Conservation (phyloP, 35 echinoderm and acorn worm genomes). For the Heliocidaris tuberculata region DNA sequence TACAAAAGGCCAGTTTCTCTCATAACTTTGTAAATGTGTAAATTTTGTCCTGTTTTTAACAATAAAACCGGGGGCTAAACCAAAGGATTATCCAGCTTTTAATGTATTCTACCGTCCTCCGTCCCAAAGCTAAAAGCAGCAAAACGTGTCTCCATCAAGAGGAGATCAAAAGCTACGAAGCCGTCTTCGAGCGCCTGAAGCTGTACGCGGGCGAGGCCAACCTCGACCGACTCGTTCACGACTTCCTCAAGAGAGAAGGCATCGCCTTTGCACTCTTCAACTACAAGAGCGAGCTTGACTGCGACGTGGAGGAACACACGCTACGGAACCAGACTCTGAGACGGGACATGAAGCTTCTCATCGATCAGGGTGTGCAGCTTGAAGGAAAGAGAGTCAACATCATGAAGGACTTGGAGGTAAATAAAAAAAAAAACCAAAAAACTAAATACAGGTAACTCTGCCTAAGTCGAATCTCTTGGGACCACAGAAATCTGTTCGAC, state of each 20-base stretch:
- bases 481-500: too few relatives aligned
- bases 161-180: conserved; percentile 53
- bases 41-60: too few relatives aligned
- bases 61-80: too few relatives aligned
- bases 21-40: too few relatives aligned
- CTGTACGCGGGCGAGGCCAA: neutral
- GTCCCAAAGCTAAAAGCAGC: conserved; percentile 22
- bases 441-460: too few relatives aligned
- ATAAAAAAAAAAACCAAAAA: neutral
- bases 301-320: conserved; percentile 68
- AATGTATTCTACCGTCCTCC: neutral
- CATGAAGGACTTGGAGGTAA: conserved; percentile 91
- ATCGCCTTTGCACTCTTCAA: conserved; percentile 92
- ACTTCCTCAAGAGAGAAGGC: conserved; percentile 80
- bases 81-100: too few relatives aligned
- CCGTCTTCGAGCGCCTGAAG: conserved; percentile 66
- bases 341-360: conserved; percentile 71
- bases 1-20: too few relatives aligned
- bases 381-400: conserved; percentile 67
- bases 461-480: too few relatives aligned
- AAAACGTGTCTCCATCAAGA: conserved; percentile 31
- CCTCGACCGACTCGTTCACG: conserved; percentile 66
- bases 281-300: conserved; percentile 90
- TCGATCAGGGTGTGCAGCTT: conserved; percentile 72
- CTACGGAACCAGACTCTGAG: conserved; percentile 61